Evolutionary conservation across 37 sponge, comb jelly and placozoan genomes (phyloP).

Genomic region (Diacarnus erythraeanus): DNA sequence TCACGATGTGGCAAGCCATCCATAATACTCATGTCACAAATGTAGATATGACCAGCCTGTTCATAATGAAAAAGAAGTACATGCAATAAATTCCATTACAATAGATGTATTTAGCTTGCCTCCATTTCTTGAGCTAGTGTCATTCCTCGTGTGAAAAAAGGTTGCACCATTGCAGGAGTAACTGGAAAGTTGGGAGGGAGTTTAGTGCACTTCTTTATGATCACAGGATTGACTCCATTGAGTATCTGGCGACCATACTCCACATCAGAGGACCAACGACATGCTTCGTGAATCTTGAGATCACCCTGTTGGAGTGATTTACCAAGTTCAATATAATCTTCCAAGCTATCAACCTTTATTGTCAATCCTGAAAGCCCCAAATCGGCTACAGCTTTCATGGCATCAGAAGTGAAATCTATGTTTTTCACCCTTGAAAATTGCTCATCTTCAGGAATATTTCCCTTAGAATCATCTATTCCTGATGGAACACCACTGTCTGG

Average conservation of each 20-base stretch:
- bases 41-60: too few species aligned
- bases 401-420: slow-evolving; percentile 16
- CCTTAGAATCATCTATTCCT: not conserved
- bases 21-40: too few species aligned
- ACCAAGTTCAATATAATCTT: slow-evolving; percentile 8
- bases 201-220: slow-evolving; percentile 29
- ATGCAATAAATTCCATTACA: too few species aligned
- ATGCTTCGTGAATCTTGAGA: not conserved
- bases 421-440: slow-evolving; percentile 38
- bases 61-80: too few species aligned
- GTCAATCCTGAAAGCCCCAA: not conserved
- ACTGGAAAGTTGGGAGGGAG: slow-evolving; percentile 62
- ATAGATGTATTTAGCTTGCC: too few species aligned
- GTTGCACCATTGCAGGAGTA: slow-evolving; percentile 55
- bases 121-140: too few species aligned
- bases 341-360: not conserved
- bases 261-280: slow-evolving; percentile 60
- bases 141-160: slow-evolving; percentile 22
- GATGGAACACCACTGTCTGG: slow-evolving; percentile 23
- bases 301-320: not conserved
- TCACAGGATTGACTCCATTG: slow-evolving; percentile 67
- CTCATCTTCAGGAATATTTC: slow-evolving; percentile 37
- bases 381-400: not conserved
- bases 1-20: too few species aligned
- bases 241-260: slow-evolving; percentile 76